Percentiles rank a stretch among this genome's conserved stretches.
Conservation (phyloP, 2,113 vertebrate genomes). For the Vulpes lagopus region DNA sequence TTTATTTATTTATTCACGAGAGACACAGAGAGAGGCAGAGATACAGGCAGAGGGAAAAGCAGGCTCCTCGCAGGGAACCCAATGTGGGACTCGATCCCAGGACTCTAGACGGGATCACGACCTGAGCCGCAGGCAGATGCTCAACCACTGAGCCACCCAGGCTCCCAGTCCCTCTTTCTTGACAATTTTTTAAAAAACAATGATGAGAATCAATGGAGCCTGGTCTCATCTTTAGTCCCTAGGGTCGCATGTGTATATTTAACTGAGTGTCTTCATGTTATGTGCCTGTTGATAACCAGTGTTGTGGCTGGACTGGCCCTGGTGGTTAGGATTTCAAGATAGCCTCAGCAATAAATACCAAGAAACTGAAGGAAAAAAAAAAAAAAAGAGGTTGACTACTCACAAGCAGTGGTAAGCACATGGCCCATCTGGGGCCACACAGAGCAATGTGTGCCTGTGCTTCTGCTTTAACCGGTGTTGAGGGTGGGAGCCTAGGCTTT, state of each 20-base stretch:
- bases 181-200: not conserved
- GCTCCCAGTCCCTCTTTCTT: not conserved
- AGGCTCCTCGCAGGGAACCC: too few species aligned
- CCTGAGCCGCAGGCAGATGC: too few species aligned
- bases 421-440: not conserved
- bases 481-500: not conserved
- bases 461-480: not conserved
- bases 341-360: not conserved
- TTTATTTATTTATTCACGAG: too few species aligned
- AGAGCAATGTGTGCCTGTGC: not conserved
- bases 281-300: not conserved
- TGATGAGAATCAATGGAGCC: not conserved
- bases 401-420: not conserved
- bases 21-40: too few species aligned
- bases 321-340: not conserved
- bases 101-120: too few species aligned
- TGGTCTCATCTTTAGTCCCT: not conserved
- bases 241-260: not conserved
- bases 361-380: not conserved
- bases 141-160: too few species aligned
- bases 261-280: not conserved
- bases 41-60: too few species aligned
- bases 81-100: too few species aligned
- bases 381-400: not conserved
- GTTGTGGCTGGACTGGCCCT: not conserved